Conservation (phyloP, 1,140 invertebrate genomes). For the Atopsyche davidsoni region DNA sequence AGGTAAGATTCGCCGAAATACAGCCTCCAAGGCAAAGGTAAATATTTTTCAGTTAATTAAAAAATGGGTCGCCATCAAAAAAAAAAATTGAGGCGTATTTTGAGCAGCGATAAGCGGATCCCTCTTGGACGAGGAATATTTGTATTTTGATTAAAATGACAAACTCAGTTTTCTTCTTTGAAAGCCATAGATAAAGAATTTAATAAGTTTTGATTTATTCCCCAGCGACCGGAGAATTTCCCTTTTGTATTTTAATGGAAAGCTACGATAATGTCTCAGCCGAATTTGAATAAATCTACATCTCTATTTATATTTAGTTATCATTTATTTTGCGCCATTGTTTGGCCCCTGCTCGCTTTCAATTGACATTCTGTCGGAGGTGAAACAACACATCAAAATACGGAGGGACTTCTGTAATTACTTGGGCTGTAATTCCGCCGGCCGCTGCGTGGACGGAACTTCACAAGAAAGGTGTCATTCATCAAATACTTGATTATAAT, state of each 20-base stretch:
- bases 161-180: constrained; percentile 6
- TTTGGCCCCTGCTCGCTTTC: constrained; percentile 22
- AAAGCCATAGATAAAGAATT: constrained; percentile 10
- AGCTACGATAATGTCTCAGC: constrained; percentile 24
- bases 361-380: constrained; percentile 20
- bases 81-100: too few relatives aligned
- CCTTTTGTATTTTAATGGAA: constrained; percentile 27
- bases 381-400: constrained; percentile 19
- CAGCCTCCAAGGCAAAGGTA: background rate
- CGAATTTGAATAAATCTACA: constrained; percentile 30
- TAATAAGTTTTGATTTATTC: constrained; percentile 27
- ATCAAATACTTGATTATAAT: too few relatives aligned
- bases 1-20: background rate
- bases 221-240: constrained; percentile 14
- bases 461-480: too few relatives aligned
- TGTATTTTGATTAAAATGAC: constrained; percentile 20
- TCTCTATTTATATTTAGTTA: constrained; percentile 18
- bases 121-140: too few relatives aligned
- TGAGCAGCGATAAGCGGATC: too few relatives aligned
- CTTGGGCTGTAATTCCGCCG: constrained; percentile 13
- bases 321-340: constrained; percentile 25
- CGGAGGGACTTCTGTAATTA: constrained; percentile 4
- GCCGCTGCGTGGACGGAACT: too few relatives aligned
- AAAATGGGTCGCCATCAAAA: too few relatives aligned
- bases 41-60: too few relatives aligned